Base-by-base conservation (phyloP, 2,888 invertebrate genomes). In the Troides aeacus region DNA sequence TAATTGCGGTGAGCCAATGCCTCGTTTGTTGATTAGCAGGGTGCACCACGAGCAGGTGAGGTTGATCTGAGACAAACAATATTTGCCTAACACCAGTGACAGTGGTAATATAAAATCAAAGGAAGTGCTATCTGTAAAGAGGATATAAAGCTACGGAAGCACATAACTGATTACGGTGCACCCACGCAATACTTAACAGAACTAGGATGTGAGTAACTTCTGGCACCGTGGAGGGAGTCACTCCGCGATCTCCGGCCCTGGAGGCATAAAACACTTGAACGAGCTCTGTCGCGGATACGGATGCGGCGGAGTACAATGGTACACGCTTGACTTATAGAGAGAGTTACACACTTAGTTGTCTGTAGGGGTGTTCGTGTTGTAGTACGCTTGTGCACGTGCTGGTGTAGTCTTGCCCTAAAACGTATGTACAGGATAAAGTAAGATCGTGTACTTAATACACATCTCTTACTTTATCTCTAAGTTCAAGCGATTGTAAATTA, bases 241-340 rank as follows among this genome's bases (percentile, higher is more conserved):
- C 68, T 61, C 30, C 57, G 39, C 68, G 71, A 74, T 72, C 68
- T 69, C 71, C 61, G 42, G n/a, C 70, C 73, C 66, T 50, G 62
- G 72, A 71, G 72, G 71, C 68, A 66, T 69, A 62, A 68, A 75
- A 73, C 71, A 72, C 71, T 72, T 69, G 71, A 73, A 59, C 64
- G 72, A 72, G 67, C 67, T 68, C 69, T 50, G n/a, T 58, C 61
- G 30, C 56, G 64, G 64, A 70, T 72, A 67, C 69, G 39, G 39
- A 39, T 39, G n/a, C 53, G 64, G 63, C 66, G 62, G 73, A 73
- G 72, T 57, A 71, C 71, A 72, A 71, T 68, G 69, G 60, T 53
- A 60, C 66, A 30, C 24, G 24, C 30, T 30, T 59, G n/a, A 71
- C 69, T 71, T 72, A 70, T 64, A 71, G 62, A 73, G 46, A 10